Conservation (phyloP, 2,113 vertebrate species). For the Oostethus manadensis region DNA sequence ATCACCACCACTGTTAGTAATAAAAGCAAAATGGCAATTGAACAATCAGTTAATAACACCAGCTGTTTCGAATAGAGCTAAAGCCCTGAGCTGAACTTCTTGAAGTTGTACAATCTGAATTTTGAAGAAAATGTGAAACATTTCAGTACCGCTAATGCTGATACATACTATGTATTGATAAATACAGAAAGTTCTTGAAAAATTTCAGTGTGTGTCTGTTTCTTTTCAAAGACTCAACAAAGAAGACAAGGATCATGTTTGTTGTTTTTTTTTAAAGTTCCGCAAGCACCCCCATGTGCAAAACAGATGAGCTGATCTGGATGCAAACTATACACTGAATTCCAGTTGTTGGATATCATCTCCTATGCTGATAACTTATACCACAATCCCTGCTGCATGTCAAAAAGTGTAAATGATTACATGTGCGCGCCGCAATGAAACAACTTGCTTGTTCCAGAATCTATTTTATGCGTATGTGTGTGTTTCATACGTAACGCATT, state of each 20-base stretch:
- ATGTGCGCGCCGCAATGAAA: constrained; percentile 46
- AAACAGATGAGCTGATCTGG: constrained; percentile 53
- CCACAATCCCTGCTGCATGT: constrained; percentile 49
- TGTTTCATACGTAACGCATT: too few relatives aligned
- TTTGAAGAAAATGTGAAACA: too few relatives aligned
- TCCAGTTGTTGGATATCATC: constrained; percentile 44
- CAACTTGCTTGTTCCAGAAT: constrained; percentile 30
- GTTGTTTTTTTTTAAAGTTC: constrained; percentile 14
- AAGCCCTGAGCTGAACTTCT: too few relatives aligned
- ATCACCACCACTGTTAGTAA: too few relatives aligned
- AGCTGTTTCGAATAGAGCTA: too few relatives aligned
- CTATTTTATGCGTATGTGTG: too few relatives aligned
- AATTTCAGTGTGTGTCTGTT: constrained; percentile 28
- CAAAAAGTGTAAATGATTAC: constrained; percentile 9
- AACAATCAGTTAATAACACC: too few relatives aligned
- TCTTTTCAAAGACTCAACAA: constrained; percentile 35
- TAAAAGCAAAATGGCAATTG: too few relatives aligned
- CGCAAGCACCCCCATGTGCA: constrained; percentile 44
- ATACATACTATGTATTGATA: too few relatives aligned
- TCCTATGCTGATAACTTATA: constrained; percentile 42
- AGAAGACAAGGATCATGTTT: constrained; percentile 2
- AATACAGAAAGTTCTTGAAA: constrained; percentile 14
- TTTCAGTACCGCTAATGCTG: too few relatives aligned
- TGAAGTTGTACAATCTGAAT: too few relatives aligned
- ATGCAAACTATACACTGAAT: constrained; percentile 39